phyloP scores from a whole-genome alignment of 1,140 invertebrate genomes.

The Ridgeia piscesae region DNA sequence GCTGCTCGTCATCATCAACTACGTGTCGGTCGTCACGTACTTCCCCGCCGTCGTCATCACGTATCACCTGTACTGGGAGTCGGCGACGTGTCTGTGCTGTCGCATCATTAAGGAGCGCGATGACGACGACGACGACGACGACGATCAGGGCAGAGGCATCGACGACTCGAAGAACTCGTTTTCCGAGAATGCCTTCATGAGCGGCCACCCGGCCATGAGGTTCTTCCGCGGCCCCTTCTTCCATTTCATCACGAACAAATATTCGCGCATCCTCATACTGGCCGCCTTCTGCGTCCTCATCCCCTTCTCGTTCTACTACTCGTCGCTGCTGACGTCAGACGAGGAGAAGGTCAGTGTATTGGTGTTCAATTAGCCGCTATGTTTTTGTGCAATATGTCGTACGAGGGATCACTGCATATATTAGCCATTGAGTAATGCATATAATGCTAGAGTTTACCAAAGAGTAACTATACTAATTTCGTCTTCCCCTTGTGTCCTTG shows the following conservation, averaged over 20 bases:
- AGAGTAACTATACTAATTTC: too few relatives aligned
- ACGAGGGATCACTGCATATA: too few relatives aligned
- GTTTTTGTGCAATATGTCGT: too few relatives aligned
- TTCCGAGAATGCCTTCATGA: not conserved
- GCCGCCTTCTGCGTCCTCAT: constrained; percentile 32
- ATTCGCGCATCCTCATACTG: constrained; percentile 33
- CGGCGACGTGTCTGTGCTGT: constrained; percentile 28
- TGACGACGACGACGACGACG: not conserved
- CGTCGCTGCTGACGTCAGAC: constrained; percentile 38
- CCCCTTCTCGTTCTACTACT: constrained; percentile 36
- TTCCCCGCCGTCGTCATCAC: constrained; percentile 48
- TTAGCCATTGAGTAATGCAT: too few relatives aligned
- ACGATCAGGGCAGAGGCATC: too few relatives aligned
- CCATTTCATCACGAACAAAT: constrained; percentile 26
- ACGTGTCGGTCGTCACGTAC: constrained; percentile 47
- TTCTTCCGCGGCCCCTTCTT: constrained; percentile 29
- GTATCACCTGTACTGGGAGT: constrained; percentile 37
- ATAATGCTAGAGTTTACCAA: too few relatives aligned
- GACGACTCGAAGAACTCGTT: too few relatives aligned
- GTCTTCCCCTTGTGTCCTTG: too few relatives aligned
- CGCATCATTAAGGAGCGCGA: not conserved
- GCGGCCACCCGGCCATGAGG: not conserved
- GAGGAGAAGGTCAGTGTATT: constrained; percentile 42
- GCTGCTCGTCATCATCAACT: constrained; percentile 43
- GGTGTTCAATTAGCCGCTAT: too few relatives aligned